These are phyloP conservation scores for Neotoma lepida DNA, from an alignment of 2,113 vertebrate genomes.

Conservation along the genomic window DNA sequence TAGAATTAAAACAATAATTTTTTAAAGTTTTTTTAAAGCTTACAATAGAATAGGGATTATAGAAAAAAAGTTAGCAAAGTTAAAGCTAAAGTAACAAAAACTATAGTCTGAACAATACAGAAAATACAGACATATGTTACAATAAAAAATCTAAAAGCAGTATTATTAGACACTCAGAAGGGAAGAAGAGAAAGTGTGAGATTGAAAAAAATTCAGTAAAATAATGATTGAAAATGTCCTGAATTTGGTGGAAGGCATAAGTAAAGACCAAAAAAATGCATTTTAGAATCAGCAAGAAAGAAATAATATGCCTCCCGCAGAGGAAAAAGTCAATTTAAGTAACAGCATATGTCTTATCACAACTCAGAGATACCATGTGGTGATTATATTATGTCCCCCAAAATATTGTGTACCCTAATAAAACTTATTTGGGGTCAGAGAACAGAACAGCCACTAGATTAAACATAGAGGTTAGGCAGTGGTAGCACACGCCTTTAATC, in stretches of 20 bases:
- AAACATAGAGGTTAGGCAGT: too few species aligned
- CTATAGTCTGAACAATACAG: background rate
- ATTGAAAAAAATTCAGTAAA: constrained; percentile 47
- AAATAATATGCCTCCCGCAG: background rate
- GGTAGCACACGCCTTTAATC: too few species aligned
- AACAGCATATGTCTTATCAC: constrained; percentile 1
- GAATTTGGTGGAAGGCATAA: constrained; percentile 7
- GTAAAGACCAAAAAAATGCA: constrained; percentile 40
- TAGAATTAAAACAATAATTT: constrained; percentile 34
- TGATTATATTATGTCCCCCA: too few species aligned
- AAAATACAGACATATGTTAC: background rate
- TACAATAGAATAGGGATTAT: background rate
- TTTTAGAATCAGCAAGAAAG: constrained; percentile 51
- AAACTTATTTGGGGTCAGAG: too few species aligned
- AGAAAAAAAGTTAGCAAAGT: background rate
- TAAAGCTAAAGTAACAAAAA: constrained; percentile 20
- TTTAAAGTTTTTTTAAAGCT: background rate
- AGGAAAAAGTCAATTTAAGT: constrained; percentile 3
- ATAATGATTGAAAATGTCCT: background rate
- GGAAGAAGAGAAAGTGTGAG: background rate
- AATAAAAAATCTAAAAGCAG: constrained; percentile 16
- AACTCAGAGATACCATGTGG: background rate
- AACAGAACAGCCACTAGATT: too few species aligned
- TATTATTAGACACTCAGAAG: constrained; percentile 19
- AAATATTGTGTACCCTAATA: too few species aligned